These are phyloP conservation scores for Rhynchotus rufescens DNA, from an alignment of 2,797 vertebrate genomes.

Conservation along the genomic window DNA sequence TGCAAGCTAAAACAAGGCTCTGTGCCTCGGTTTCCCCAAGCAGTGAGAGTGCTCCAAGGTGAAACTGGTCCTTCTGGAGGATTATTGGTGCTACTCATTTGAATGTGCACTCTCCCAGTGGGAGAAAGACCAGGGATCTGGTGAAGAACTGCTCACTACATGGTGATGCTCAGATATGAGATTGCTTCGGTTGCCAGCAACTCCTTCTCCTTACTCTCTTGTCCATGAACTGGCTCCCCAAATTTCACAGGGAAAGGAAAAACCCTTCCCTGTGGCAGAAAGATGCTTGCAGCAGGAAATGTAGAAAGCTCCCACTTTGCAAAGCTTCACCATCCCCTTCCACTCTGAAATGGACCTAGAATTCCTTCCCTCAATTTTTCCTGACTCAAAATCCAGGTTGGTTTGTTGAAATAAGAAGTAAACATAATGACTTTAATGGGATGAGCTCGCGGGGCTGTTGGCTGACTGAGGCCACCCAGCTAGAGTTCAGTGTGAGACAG, in stretches of 20 bases:
- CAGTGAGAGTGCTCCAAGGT: neutral
- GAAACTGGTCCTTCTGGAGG: neutral
- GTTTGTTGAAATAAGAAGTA: slow-evolving; percentile 75
- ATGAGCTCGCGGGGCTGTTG: slow-evolving; percentile 56
- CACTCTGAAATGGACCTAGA: neutral
- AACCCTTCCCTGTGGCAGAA: neutral
- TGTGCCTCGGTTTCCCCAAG: neutral
- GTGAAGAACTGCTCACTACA: neutral
- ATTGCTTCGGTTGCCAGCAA: neutral
- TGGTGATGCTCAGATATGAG: neutral
- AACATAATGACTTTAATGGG: slow-evolving; percentile 74
- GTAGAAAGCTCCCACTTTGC: neutral
- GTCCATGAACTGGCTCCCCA: neutral
- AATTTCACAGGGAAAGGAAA: neutral
- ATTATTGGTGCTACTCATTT: neutral
- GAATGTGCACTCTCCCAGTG: neutral
- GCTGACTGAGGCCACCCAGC: slow-evolving; percentile 73
- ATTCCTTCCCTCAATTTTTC: slow-evolving; percentile 5
- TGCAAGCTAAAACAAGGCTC: neutral
- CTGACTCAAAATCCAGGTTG: slow-evolving; percentile 62
- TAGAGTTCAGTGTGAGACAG: slow-evolving; percentile 55
- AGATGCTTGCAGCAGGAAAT: neutral
- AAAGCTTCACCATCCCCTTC: slow-evolving; percentile 3
- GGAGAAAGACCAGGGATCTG: neutral
- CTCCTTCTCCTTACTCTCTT: neutral